Percentiles rank a stretch among this genome's conserved stretches.
Evolutionary conservation across 2,888 invertebrate species (phyloP).

Genomic region (Microchrysa polita): DNA sequence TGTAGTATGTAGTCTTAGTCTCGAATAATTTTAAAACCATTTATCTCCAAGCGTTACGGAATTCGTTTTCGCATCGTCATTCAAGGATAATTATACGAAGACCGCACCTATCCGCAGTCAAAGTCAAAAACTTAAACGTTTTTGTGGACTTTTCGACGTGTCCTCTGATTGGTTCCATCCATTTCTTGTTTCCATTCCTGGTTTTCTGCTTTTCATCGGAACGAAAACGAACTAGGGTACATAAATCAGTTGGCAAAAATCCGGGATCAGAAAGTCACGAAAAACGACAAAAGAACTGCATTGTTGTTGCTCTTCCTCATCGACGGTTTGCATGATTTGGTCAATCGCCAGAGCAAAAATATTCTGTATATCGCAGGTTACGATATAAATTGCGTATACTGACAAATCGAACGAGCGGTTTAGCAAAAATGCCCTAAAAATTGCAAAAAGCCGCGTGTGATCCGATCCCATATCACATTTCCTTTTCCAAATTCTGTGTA

Average conservation of each 20-base stretch:
- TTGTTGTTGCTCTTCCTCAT: background rate
- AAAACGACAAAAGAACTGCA: background rate
- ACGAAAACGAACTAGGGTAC: background rate
- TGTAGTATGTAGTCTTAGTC: too few species aligned
- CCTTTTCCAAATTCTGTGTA: background rate
- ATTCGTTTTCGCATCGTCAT: slow-evolving; percentile 22
- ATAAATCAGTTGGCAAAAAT: slow-evolving; percentile 33
- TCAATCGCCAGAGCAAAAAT: slow-evolving; percentile 22
- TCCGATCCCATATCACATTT: background rate
- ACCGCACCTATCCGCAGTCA: background rate
- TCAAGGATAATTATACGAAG: background rate
- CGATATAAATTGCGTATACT: slow-evolving; percentile 25
- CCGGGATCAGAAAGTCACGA: background rate
- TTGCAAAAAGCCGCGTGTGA: background rate
- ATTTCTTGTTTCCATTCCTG: slow-evolving; percentile 20
- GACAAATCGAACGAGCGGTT: background rate
- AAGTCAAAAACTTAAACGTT: background rate
- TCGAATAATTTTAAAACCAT: background rate
- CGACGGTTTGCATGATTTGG: background rate
- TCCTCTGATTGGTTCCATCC: background rate
- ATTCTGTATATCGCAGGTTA: background rate
- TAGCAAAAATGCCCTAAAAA: background rate
- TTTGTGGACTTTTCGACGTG: background rate
- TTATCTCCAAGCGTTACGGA: background rate
- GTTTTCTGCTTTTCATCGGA: background rate